Percentiles rank a stretch among this genome's conserved stretches.
These are phyloP conservation scores for Microcebus tavaratra DNA, from an alignment of 2,113 vertebrate genomes.

Conservation along the genomic window DNA sequence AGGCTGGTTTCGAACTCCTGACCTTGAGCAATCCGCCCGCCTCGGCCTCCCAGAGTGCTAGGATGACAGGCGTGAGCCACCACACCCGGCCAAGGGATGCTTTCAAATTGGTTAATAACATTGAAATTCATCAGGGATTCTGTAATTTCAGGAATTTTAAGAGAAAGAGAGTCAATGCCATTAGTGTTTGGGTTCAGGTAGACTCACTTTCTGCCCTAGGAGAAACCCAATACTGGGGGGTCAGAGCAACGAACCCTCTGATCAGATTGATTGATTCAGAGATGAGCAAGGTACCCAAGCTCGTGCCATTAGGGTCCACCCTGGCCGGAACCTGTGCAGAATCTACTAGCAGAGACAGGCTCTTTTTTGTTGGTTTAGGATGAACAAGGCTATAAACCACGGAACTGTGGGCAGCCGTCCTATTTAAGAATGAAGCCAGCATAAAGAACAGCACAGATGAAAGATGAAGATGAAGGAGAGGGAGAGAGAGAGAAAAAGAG, in stretches of 20 bases:
- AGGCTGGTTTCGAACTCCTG: too few species aligned
- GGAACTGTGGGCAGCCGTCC: background rate
- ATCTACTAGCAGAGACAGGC: background rate
- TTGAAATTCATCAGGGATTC: background rate
- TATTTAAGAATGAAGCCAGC: background rate
- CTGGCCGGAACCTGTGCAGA: too few species aligned
- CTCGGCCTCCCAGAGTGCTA: too few species aligned
- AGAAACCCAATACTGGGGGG: background rate
- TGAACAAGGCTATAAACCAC: background rate
- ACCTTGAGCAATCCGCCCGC: too few species aligned
- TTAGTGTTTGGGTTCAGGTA: background rate
- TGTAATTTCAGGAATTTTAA: constrained; percentile 10
- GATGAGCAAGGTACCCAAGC: background rate
- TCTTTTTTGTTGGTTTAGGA: background rate
- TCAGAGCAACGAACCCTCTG: background rate
- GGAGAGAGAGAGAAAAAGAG: too few species aligned
- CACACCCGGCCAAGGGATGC: background rate
- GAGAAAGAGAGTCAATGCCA: background rate
- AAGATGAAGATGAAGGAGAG: background rate
- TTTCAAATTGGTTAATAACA: background rate
- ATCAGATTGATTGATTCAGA: background rate
- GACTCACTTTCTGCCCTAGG: background rate
- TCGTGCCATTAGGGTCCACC: background rate
- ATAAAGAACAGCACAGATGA: background rate
- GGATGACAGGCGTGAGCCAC: too few species aligned